phyloP scores from a whole-genome alignment of 2,888 invertebrate genomes.

The Temnothorax ravouxi region DNA sequence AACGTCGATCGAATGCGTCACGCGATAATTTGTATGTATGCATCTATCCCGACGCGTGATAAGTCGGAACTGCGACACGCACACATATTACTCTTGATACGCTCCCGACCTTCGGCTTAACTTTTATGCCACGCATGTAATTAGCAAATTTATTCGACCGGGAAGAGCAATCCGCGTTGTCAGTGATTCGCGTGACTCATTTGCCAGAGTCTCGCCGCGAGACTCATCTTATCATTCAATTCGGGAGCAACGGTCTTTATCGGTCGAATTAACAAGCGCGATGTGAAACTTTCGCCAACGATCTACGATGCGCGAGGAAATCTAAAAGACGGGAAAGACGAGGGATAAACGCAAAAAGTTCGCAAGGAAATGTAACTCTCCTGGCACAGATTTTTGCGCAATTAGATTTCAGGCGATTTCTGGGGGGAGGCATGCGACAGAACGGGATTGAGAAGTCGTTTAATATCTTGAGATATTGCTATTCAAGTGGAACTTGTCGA shows the following conservation, averaged over 20 bases:
- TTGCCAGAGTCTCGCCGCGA: not conserved
- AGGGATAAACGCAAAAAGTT: not conserved
- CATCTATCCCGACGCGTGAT: not conserved
- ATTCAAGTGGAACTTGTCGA: no score
- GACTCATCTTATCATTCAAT: constrained; percentile 20
- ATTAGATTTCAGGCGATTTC: not conserved
- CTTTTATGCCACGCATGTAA: constrained; percentile 26
- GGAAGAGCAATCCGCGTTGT: not conserved
- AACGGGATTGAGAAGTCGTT: no score
- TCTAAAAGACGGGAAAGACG: not conserved
- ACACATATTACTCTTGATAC: not conserved
- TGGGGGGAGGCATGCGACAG: no score
- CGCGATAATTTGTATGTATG: not conserved
- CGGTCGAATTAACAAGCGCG: not conserved
- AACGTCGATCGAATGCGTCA: not conserved
- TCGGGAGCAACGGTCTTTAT: constrained; percentile 23
- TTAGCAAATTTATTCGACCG: constrained; percentile 14
- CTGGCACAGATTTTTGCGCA: not conserved
- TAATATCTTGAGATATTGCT: no score
- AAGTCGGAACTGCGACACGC: constrained; percentile 6
- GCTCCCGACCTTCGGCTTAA: not conserved
- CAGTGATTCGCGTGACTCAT: constrained; percentile 3
- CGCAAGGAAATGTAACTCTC: not conserved
- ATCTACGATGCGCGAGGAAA: not conserved
- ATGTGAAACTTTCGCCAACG: not conserved